Percentiles rank a stretch among this genome's conserved stretches.
Conservation (phyloP, 1,140 invertebrate genomes). For the Lepeophtheirus salmonis region DNA sequence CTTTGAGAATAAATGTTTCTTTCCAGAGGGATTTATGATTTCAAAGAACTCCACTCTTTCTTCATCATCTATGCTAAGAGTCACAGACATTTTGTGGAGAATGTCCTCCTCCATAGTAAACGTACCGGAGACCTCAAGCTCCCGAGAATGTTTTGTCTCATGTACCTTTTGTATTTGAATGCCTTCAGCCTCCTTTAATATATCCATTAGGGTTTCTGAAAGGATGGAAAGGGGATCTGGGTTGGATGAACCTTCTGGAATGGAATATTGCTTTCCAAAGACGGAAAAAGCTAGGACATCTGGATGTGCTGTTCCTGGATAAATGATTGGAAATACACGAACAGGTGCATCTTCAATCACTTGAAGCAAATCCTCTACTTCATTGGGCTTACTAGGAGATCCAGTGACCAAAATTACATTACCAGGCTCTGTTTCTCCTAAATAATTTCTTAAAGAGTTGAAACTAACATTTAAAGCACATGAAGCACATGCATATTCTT, state of each 20-base stretch:
- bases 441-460: not conserved
- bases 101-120: conserved; percentile 17
- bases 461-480: conserved; percentile 8
- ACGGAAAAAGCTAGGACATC: not conserved
- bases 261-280: not conserved
- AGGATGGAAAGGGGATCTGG: not conserved
- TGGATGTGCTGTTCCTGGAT: conserved; percentile 2
- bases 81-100: conserved; percentile 10
- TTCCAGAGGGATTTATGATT: conserved; percentile 14
- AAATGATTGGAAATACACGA: conserved; percentile 9
- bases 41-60: conserved; percentile 16
- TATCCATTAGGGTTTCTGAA: conserved; percentile 15
- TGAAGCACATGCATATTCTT: conserved; percentile 2
- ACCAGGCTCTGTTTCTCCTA: conserved; percentile 2
- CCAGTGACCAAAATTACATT: conserved; percentile 13
- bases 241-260: conserved; percentile 1
- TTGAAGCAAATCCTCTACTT: not conserved
- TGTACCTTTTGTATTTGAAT: conserved; percentile 8
- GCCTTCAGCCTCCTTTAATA: conserved; percentile 4
- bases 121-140: conserved; percentile 16
- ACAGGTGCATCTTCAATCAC: not conserved
- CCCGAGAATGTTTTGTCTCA: conserved; percentile 12
- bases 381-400: not conserved
- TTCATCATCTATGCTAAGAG: conserved; percentile 15
- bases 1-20: conserved; percentile 18